These are phyloP conservation scores for Premnoplex brunnescens DNA, from an alignment of 2,797 vertebrate genomes.

Conservation along the genomic window DNA sequence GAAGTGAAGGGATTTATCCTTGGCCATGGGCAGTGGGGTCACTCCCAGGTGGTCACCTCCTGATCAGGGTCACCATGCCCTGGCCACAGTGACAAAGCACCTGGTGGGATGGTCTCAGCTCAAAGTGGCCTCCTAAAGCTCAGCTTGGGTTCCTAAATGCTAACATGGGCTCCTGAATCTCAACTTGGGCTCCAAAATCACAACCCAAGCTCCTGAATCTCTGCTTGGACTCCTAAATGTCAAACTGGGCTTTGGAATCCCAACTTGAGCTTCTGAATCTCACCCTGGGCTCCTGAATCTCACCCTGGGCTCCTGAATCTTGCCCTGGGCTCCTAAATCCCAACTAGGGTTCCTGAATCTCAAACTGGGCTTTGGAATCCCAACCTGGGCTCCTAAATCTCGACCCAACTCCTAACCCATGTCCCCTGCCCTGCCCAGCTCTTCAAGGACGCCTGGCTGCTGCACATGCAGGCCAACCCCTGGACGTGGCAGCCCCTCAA, in stretches of 20 bases:
- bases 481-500: conserved; percentile 97
- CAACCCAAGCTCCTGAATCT: too few relatives aligned
- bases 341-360: not conserved
- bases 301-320: not conserved
- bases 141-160: not conserved
- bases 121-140: not conserved
- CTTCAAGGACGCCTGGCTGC: conserved; percentile 95
- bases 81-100: not conserved
- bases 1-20: not conserved
- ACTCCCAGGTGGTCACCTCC: not conserved
- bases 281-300: not conserved
- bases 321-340: not conserved
- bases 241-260: not conserved
- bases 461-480: conserved; percentile 85
- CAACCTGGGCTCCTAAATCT: not conserved
- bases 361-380: not conserved
- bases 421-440: conserved; percentile 75
- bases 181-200: too few relatives aligned
- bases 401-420: too few relatives aligned
- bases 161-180: not conserved
- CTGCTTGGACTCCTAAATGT: too few relatives aligned
- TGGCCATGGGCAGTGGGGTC: not conserved
- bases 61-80: not conserved
- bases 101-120: not conserved
- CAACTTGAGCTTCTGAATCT: too few relatives aligned